These are phyloP conservation scores for Ornithorhynchus anatinus DNA, from an alignment of 2,113 vertebrate species.

Conservation along the genomic window DNA sequence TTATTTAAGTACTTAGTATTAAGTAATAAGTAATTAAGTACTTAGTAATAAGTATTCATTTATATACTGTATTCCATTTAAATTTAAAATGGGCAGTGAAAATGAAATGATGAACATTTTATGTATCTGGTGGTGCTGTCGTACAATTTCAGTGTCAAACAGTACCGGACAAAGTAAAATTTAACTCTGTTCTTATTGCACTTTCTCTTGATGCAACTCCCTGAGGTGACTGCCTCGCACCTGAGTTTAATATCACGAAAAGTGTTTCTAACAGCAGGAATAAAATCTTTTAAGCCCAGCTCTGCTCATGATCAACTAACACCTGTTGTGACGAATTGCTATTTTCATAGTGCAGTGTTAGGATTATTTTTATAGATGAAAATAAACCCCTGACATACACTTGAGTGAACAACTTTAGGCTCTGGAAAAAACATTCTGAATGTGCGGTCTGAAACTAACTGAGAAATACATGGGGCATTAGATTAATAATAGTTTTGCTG, in stretches of 20 bases:
- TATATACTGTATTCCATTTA: not conserved
- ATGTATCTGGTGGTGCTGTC: conserved; percentile 20
- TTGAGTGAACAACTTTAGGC: conserved; percentile 24
- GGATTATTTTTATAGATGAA: conserved; percentile 53
- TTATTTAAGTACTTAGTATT: not conserved
- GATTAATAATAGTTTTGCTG: conserved; percentile 14
- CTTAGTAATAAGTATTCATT: too few species aligned
- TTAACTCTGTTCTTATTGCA: conserved; percentile 54
- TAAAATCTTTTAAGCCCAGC: conserved; percentile 30
- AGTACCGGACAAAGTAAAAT: conserved; percentile 50
- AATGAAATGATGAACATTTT: conserved; percentile 6
- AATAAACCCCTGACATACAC: conserved; percentile 50
- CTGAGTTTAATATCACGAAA: conserved; percentile 40
- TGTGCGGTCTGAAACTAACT: conserved; percentile 36
- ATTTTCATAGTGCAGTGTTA: conserved; percentile 39
- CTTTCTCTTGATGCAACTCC: conserved; percentile 22
- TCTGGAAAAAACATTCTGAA: conserved; percentile 16
- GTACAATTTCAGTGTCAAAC: conserved; percentile 23
- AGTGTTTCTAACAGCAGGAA: conserved; percentile 31
- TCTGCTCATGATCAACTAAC: conserved; percentile 51
- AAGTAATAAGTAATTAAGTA: too few species aligned
- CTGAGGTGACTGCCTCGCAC: conserved; percentile 35
- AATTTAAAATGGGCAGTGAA: not conserved
- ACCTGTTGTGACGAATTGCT: conserved; percentile 58
- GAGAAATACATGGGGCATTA: conserved; percentile 29